Base-by-base conservation (phyloP, 2,797 vertebrate genomes). In the Sylvilagus floridanus region DNA sequence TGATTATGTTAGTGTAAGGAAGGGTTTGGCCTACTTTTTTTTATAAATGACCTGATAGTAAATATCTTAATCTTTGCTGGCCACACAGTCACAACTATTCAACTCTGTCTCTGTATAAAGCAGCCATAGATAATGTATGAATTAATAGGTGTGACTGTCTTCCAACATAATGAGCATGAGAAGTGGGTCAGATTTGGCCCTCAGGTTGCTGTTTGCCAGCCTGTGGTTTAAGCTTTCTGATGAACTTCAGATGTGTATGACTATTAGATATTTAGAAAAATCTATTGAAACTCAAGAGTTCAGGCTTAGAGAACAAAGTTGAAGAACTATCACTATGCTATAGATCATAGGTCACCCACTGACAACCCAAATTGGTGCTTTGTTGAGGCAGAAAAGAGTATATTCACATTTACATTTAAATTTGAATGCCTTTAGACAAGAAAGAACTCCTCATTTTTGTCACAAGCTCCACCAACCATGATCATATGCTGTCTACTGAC, bases 281-380 rank as follows among this genome's bases (percentile, higher is more conserved):
- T 54, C 79, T n/a, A 79, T 79, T 32, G 60, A 79, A 73, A 68
- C 57, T 92, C 88, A 84, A 21, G 26, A 66, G 66, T 7, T 95
- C 26, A 76, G 32, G 30, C 79, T 89, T 71, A 79, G 32, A 79
- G 50, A 89, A 47, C 24, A 84, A 66, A 60, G 19, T 72, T 93
- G 13, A 72, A 68, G 62, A 88, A 54, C 52, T 91, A 47, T 65
- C 62, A 87, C 7, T 42, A 62, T 28, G 19, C 54, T 57, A 30
- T 47, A 71, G 35, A 42, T 83, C 50, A 75, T 9, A 42, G 19
- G 6, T 77, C 9, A 91, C 28, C 28, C 19, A 54, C 16, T 26
- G 65, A 47, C n/a, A 72, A 22, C 32, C 65, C 62, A 86, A 72
- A 84, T 68, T 24, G 30, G 13, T 73, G 30, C 88, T 65, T 81